Evolutionary conservation across 2,113 vertebrate species (phyloP), one percentile per base, ranked within the genome.

Genomic region (Oxyruncus cristatus): DNA sequence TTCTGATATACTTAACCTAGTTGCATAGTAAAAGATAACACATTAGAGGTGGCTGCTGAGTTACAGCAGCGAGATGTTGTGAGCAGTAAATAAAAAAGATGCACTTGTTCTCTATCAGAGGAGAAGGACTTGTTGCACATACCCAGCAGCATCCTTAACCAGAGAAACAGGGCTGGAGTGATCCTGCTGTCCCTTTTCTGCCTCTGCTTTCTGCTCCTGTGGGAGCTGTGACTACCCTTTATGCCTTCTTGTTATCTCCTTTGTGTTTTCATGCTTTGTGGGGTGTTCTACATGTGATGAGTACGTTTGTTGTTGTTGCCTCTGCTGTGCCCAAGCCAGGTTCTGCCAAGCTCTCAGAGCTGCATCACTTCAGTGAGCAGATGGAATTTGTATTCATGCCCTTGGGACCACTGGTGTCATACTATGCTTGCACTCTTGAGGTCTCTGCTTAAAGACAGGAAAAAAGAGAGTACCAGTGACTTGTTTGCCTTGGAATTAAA

Each of bases 261-360:
- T 37, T 37, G 20, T 32, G 28, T 8, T 89, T 55, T 53, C 26
- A 3, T 42, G 63, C 22, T 32, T 11, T 22, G 1, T 2, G 7
- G 11, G 19, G 4, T 37, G 15, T 12, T 80, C 55, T n/a, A 19
- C 20, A 22, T 2, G 17, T 0, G 0, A 24, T 58, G 12, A 4
- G 1, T 6, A 19, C 6, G 0, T 0, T 1, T n/a, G n/a, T 55
- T 23, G 3, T 6, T 35, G 11, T 12, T 62, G 39, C 28, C 22
- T 47, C 6, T 61, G 30, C 42, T 35, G 15, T 49, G 84, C 6
- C 27, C 37, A 13, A 33, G 8, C 5, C 59, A 32, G 24, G n/a
- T 22, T 44, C 16, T 68, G 19, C 41, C 32, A 37, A 53, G 24
- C 37, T 74, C 32, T 49, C n/a, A 26, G 59, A 46, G 12, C 63